These are phyloP conservation scores for Planiliza haematocheilus DNA, from an alignment of 2,113 vertebrate species.

Conservation along the genomic window DNA sequence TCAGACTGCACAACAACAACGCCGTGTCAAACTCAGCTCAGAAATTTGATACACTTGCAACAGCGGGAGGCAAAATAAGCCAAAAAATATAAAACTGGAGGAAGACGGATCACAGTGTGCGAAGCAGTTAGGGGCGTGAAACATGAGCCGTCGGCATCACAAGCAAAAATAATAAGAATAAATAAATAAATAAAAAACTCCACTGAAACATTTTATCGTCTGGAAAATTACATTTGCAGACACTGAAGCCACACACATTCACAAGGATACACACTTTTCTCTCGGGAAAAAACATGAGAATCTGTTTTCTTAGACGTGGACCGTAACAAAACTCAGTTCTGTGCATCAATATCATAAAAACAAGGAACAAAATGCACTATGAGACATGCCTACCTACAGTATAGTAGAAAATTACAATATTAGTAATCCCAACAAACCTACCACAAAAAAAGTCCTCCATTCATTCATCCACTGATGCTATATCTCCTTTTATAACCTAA, in stretches of 20 bases:
- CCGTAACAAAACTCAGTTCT: too few relatives aligned
- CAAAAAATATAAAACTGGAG: too few relatives aligned
- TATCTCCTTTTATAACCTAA: too few relatives aligned
- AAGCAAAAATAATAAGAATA: neutral
- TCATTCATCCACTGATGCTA: too few relatives aligned
- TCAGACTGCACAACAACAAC: neutral
- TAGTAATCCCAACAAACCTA: too few relatives aligned
- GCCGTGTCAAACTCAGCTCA: neutral
- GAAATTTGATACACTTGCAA: conserved; percentile 12
- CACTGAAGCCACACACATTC: neutral
- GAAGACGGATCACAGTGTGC: neutral
- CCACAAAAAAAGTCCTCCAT: too few relatives aligned
- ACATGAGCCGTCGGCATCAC: neutral
- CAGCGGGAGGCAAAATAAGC: conserved; percentile 16
- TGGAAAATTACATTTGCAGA: neutral
- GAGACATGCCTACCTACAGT: too few relatives aligned
- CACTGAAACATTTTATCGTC: neutral
- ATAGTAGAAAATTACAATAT: too few relatives aligned
- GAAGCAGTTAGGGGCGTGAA: conserved; percentile 3
- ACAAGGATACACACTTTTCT: neutral
- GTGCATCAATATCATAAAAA: neutral
- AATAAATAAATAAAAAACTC: neutral
- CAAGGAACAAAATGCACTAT: too few relatives aligned
- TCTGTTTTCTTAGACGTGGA: too few relatives aligned
- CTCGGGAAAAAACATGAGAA: neutral